These are phyloP conservation scores for Trematomus bernacchii DNA, from an alignment of 2,797 vertebrate species.

Conservation along the genomic window DNA sequence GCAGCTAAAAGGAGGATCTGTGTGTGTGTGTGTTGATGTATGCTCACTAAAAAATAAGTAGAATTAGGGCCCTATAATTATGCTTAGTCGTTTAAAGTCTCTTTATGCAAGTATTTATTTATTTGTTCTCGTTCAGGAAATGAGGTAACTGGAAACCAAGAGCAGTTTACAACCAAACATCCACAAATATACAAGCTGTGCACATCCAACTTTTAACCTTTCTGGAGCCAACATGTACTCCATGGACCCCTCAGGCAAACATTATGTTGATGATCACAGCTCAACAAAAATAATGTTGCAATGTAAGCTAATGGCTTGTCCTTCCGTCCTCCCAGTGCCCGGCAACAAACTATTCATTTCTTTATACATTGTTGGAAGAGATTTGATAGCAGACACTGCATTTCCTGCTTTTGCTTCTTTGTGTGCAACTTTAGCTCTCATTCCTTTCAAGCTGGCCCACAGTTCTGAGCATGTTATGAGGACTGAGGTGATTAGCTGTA, in stretches of 20 bases:
- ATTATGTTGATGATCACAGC: conserved; percentile 69
- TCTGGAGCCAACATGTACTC: conserved; percentile 68
- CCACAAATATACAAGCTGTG: conserved; percentile 83
- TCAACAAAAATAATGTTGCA: conserved; percentile 77
- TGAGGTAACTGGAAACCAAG: conserved; percentile 83
- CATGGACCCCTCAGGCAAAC: conserved; percentile 68
- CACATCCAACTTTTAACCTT: conserved; percentile 78
- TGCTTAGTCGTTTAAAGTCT: conserved; percentile 65
- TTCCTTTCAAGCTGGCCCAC: conserved; percentile 57
- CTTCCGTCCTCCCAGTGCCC: conserved; percentile 66
- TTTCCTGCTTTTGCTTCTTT: conserved; percentile 77
- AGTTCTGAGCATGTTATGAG: conserved; percentile 54
- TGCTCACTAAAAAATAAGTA: conserved; percentile 39
- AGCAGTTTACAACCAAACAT: conserved; percentile 82
- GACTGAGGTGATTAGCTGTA: conserved; percentile 69
- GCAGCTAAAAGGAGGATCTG: conserved; percentile 69
- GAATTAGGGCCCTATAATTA: conserved; percentile 56
- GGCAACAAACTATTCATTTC: conserved; percentile 71
- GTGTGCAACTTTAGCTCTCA: conserved; percentile 56
- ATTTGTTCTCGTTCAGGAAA: conserved; percentile 85
- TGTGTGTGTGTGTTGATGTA: no score
- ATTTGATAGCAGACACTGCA: conserved; percentile 52
- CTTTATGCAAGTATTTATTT: conserved; percentile 81
- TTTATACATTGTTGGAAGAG: conserved; percentile 63
- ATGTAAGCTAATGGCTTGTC: conserved; percentile 69